A percentile compares a stretch with the other conserved stretches of the same genome.
Evolutionary conservation across 2,797 vertebrate species (phyloP).

Genomic region (Etheostoma nigrum): DNA sequence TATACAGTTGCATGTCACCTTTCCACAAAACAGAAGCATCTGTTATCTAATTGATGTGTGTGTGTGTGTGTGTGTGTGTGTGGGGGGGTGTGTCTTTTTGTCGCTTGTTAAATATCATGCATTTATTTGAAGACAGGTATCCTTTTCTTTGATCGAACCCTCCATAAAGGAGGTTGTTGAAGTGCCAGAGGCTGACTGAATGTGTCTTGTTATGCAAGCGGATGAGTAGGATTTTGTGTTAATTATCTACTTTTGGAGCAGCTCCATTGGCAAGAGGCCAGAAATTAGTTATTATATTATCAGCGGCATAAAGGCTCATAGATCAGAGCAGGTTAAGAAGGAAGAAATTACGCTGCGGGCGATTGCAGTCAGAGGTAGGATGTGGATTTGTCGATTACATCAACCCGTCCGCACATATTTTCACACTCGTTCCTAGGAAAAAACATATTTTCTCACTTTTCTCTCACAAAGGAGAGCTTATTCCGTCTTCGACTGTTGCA

Average conservation of each 20-base stretch:
- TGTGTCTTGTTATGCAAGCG: conserved; percentile 9
- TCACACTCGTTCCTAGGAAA: conserved; percentile 34
- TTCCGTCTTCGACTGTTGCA: conserved; percentile 63
- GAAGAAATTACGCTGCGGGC: conserved; percentile 23
- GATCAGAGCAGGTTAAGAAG: background rate
- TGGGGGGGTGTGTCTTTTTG: background rate
- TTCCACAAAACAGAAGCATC: background rate
- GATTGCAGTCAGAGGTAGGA: conserved; percentile 22
- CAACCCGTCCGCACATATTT: conserved; percentile 33
- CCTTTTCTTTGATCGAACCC: conserved; percentile 18
- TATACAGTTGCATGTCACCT: background rate
- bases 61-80: background rate
- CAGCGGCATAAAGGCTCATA: background rate
- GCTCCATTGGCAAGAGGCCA: conserved; percentile 22
- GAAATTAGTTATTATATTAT: conserved; percentile 20
- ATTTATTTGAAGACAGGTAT: background rate
- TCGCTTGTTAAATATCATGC: background rate
- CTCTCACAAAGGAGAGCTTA: conserved; percentile 31
- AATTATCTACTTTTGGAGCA: conserved; percentile 36
- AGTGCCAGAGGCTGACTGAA: conserved; percentile 19
- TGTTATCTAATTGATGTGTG: background rate
- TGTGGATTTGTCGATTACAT: conserved; percentile 36
- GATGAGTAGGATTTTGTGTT: conserved; percentile 17
- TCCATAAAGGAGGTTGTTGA: conserved; percentile 16
- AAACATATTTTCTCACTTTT: conserved; percentile 61